These are phyloP conservation scores for Diarsia brunnea DNA, from an alignment of 2,888 invertebrate genomes.

Conservation along the genomic window DNA sequence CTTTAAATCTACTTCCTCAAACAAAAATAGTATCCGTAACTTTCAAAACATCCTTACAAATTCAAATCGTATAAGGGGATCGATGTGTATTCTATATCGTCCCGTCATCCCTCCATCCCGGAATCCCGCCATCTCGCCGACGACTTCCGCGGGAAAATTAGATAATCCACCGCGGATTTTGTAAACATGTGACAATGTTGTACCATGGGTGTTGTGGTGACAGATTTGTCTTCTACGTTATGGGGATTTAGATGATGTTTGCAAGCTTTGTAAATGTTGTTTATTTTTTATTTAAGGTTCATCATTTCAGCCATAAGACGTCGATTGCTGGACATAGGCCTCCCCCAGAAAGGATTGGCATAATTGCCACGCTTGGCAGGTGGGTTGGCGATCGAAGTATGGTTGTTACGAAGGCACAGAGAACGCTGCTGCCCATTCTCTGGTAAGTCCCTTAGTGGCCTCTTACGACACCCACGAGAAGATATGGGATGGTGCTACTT, in stretches of 20 bases:
- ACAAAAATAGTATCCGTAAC: not conserved
- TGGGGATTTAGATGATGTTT: not conserved
- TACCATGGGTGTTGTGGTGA: not conserved
- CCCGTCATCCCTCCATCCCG: conserved; percentile 66
- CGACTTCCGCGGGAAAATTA: conserved; percentile 74
- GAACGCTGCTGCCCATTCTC: no score
- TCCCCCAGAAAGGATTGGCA: no score
- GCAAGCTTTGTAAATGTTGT: not conserved
- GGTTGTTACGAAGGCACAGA: no score
- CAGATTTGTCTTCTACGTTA: conserved; percentile 4
- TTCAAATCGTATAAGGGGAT: conserved; percentile 72
- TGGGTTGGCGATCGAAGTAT: no score
- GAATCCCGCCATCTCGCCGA: conserved; percentile 60
- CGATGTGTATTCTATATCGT: conserved; percentile 67
- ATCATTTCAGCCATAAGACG: no score
- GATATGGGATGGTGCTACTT: no score
- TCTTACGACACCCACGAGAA: no score
- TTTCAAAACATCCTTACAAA: conserved; percentile 44
- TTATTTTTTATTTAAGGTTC: no score
- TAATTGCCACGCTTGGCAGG: no score
- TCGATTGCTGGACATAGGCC: no score
- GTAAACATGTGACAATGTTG: conserved; percentile 63
- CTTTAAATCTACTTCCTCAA: not conserved
- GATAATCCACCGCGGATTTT: conserved; percentile 73
- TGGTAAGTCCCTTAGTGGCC: no score